Percentiles rank a stretch among this genome's conserved stretches.
Evolutionary conservation across 1,140 invertebrate species (phyloP).

Genomic region (Ditylenchus dipsaci): DNA sequence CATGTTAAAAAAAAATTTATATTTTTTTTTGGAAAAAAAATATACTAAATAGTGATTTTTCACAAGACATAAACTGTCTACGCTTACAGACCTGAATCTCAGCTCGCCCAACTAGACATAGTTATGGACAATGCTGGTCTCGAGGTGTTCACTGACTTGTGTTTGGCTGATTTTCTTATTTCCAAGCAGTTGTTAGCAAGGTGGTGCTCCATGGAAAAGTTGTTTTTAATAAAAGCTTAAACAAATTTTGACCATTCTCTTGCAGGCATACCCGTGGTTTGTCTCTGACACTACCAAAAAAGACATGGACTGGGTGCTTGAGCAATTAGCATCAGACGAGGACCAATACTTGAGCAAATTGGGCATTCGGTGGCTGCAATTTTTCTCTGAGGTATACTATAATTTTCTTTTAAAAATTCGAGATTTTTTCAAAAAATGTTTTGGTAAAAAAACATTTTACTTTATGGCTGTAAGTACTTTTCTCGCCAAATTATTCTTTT

Average conservation of each 20-base stretch:
- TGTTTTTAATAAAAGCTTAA: neutral
- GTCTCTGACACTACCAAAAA: slow-evolving; percentile 77
- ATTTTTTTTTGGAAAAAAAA: neutral
- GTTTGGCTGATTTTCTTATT: slow-evolving; percentile 75
- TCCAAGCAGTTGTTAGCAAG: slow-evolving; percentile 66
- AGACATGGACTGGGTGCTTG: slow-evolving; percentile 74
- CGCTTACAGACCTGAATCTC: neutral
- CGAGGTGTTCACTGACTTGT: slow-evolving; percentile 84
- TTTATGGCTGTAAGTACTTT: too few relatives aligned
- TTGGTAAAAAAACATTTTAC: too few relatives aligned
- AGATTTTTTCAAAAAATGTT: too few relatives aligned
- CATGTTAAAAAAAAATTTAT: too few relatives aligned
- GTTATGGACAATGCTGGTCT: slow-evolving; percentile 89
- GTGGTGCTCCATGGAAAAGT: slow-evolving; percentile 80
- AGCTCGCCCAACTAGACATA: slow-evolving; percentile 66
- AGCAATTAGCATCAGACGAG: slow-evolving; percentile 51
- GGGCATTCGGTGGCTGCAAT: slow-evolving; percentile 53
- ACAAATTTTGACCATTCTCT: slow-evolving; percentile 9
- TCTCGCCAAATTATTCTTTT: too few relatives aligned
- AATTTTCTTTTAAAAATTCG: too few relatives aligned
- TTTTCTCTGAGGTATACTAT: slow-evolving; percentile 45
- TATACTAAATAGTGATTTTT: slow-evolving; percentile 10
- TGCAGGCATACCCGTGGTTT: slow-evolving; percentile 78
- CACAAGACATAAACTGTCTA: too few relatives aligned
- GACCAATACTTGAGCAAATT: slow-evolving; percentile 53